Conservation (phyloP, 2,113 vertebrate species). For the Zeus faber region DNA sequence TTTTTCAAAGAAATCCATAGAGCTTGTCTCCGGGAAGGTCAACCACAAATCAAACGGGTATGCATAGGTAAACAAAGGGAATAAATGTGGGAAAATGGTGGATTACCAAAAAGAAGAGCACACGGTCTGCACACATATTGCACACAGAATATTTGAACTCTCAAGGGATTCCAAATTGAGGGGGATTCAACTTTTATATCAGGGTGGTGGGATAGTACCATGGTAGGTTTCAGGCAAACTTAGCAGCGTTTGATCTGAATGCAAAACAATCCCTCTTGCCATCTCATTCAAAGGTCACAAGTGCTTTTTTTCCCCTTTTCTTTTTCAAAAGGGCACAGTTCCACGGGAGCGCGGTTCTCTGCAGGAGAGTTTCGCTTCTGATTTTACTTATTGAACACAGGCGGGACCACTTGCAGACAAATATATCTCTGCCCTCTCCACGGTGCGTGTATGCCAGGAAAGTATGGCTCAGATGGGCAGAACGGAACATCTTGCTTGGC, state of each 20-base stretch:
- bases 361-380: not conserved
- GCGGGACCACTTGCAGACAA: not conserved
- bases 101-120: constrained; percentile 44
- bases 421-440: not conserved
- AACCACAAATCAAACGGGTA: constrained; percentile 10
- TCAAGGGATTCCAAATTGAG: too few species aligned
- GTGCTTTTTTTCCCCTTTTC: constrained; percentile 8
- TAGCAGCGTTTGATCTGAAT: constrained; percentile 17
- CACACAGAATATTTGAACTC: not conserved
- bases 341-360: constrained; percentile 12
- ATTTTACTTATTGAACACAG: too few species aligned
- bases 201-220: too few species aligned
- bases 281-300: constrained; percentile 26
- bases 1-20: too few species aligned
- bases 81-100: constrained; percentile 7
- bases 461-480: not conserved
- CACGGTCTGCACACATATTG: constrained; percentile 21
- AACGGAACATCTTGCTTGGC: constrained; percentile 2
- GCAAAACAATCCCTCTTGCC: constrained; percentile 15
- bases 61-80: constrained; percentile 52
- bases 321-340: constrained; percentile 10
- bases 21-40: constrained; percentile 7
- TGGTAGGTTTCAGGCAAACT: constrained; percentile 15
- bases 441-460: not conserved
- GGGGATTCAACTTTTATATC: too few species aligned